A percentile compares a stretch with the other conserved stretches of the same genome.
Evolutionary conservation across 2,888 invertebrate genomes (phyloP).

Genomic region (Dastarcus helophoroides): DNA sequence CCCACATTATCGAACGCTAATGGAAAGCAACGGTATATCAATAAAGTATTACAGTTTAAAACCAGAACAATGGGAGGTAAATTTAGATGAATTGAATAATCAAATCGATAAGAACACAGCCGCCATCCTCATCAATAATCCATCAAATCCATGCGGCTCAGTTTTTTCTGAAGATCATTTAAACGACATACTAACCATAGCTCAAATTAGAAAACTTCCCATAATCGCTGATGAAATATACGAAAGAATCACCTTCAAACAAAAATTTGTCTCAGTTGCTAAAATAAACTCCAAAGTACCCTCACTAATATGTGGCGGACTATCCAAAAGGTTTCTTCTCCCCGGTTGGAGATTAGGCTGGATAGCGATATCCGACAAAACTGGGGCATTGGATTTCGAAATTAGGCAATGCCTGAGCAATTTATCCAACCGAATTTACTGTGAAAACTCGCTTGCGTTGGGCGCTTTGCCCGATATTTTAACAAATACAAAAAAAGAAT

Average conservation of each 20-base stretch:
- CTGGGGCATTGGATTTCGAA: slow-evolving; percentile 50
- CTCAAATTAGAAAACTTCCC: slow-evolving; percentile 67
- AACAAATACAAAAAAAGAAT: slow-evolving; percentile 69
- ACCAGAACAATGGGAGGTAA: slow-evolving; percentile 85
- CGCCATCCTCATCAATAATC: slow-evolving; percentile 89
- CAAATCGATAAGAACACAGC: slow-evolving; percentile 85
- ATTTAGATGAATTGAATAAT: slow-evolving; percentile 75
- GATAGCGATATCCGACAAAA: slow-evolving; percentile 85
- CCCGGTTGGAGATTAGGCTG: slow-evolving; percentile 98
- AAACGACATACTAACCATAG: slow-evolving; percentile 66
- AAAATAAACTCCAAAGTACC: slow-evolving; percentile 80
- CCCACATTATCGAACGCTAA: slow-evolving; percentile 81
- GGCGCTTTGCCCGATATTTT: slow-evolving; percentile 84
- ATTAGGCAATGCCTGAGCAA: slow-evolving; percentile 36
- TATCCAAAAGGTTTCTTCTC: slow-evolving; percentile 90
- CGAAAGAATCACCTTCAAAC: slow-evolving; percentile 85
- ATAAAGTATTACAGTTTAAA: slow-evolving; percentile 43
- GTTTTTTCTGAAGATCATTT: slow-evolving; percentile 79
- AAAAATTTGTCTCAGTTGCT: slow-evolving; percentile 71
- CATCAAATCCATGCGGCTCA: slow-evolving; percentile 96
- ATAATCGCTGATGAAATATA: slow-evolving; percentile 98
- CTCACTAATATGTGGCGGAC: slow-evolving; percentile 84
- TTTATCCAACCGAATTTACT: slow-evolving; percentile 78
- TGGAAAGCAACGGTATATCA: slow-evolving; percentile 70
- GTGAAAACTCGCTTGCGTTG: slow-evolving; percentile 83